Evolutionary conservation across 2,797 vertebrate genomes (phyloP), one percentile per base, ranked within the genome.

Genomic region (Naso thynnoides): DNA sequence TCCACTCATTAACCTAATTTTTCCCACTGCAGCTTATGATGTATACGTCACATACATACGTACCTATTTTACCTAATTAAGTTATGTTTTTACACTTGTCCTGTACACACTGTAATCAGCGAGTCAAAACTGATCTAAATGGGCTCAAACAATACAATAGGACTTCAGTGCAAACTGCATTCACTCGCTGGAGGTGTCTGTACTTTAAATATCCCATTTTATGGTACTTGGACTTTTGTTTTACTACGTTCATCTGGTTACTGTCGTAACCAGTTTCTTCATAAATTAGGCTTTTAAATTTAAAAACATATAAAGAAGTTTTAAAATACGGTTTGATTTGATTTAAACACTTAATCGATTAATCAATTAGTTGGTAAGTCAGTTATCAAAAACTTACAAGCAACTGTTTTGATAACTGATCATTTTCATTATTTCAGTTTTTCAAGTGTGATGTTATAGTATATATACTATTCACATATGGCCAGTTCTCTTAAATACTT

Each of bases 1-100:
- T 67, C 67, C 36, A 63, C 48, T 77, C 56, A 74, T 73, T 77
- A 73, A 77, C 61, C 70, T 52, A 4, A 45, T 57, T 31, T 47
- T 33, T 60, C 55, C 55, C 31, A 55, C 14, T 26, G 58, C 38
- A 56, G 68, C 13, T 23, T 7, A 66, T 41, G 6, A 39, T 13
- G 49, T 18, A 68, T 61, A 42, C 41, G 44, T 66, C 16, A 38
- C 38, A 63, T 55, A 36, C 33, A 33, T 49, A 49, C 31, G 47
- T 56, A 15, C n/a, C 23, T 29, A 4, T 27, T 50, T 27, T 27
- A 16, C 26, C 14, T n/a, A 60, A 24, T 2, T 42, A 24, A 50
- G 57, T 55, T 58, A 69, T 45, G 7, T 38, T 5, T 38, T 5
- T 42, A 18, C n/a, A 1, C 6, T 38, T 29, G 14, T 3, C 3